Evolutionary conservation across 2,888 invertebrate genomes (phyloP).

Genomic region (Pandemis heparana): DNA sequence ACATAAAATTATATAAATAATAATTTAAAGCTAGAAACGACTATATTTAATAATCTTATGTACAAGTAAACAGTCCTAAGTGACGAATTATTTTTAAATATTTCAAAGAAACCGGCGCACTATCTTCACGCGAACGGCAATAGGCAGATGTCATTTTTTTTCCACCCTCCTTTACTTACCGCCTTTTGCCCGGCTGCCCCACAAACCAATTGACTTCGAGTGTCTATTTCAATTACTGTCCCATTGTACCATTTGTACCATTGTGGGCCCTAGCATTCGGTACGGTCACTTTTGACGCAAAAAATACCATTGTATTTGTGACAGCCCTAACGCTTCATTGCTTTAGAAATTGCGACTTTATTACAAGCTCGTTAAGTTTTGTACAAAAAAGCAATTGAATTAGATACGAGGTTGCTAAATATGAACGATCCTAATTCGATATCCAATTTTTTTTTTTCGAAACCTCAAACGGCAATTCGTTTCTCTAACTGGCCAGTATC

Average conservation of each 20-base stretch:
- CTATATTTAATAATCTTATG: no score
- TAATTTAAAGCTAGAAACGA: no score
- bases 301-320: constrained; percentile 23
- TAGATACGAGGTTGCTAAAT: constrained; percentile 1
- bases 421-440: constrained; percentile 5
- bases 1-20: no score
- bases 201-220: constrained; percentile 54
- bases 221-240: constrained; percentile 71
- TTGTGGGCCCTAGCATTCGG: constrained; percentile 26
- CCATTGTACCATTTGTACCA: constrained; percentile 54
- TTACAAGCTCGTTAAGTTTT: not conserved
- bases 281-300: constrained; percentile 38
- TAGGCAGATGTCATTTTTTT: constrained; percentile 71
- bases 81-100: not conserved
- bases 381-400: not conserved
- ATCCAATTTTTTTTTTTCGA: not conserved
- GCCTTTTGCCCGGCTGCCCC: constrained; percentile 49
- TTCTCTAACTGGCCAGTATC: not conserved
- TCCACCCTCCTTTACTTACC: constrained; percentile 42
- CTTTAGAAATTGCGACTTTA: not conserved
- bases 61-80: no score
- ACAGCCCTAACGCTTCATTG: not conserved
- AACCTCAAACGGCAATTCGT: not conserved
- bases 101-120: constrained; percentile 45
- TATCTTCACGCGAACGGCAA: constrained; percentile 40